Evolutionary conservation across 2,888 invertebrate genomes (phyloP).

Genomic region (Sthenelais limicola): DNA sequence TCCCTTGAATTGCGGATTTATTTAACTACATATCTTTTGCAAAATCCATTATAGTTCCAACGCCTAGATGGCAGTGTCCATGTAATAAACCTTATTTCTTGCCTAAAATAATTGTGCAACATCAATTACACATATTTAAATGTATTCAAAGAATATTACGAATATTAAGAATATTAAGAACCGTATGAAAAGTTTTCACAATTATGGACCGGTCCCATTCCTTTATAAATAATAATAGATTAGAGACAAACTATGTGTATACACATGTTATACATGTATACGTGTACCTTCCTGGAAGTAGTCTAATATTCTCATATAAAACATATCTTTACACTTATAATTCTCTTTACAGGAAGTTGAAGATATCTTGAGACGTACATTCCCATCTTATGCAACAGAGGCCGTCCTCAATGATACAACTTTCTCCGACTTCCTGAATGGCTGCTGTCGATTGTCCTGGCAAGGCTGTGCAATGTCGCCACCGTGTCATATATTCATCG

Average conservation of each 20-base stretch:
- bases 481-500: conserved; percentile 30
- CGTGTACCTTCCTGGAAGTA: not conserved
- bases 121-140: no score
- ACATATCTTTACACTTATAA: not conserved
- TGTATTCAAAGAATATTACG: no score
- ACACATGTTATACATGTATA: not conserved
- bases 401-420: conserved; percentile 36
- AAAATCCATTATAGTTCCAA: no score
- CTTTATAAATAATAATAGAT: not conserved
- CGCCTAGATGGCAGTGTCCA: no score
- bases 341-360: conserved; percentile 36
- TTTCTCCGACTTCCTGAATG: conserved; percentile 43
- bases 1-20: not conserved
- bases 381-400: conserved; percentile 32
- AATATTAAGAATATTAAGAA: no score
- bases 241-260: no score
- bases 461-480: conserved; percentile 28
- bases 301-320: not conserved
- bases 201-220: not conserved
- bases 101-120: no score
- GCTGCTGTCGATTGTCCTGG: conserved; percentile 47
- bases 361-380: conserved; percentile 36
- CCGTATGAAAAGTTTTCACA: no score
- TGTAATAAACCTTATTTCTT: no score
- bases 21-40: no score